Evolutionary conservation across 1,140 invertebrate genomes (phyloP).

Genomic region (Riptortus pedestris): DNA sequence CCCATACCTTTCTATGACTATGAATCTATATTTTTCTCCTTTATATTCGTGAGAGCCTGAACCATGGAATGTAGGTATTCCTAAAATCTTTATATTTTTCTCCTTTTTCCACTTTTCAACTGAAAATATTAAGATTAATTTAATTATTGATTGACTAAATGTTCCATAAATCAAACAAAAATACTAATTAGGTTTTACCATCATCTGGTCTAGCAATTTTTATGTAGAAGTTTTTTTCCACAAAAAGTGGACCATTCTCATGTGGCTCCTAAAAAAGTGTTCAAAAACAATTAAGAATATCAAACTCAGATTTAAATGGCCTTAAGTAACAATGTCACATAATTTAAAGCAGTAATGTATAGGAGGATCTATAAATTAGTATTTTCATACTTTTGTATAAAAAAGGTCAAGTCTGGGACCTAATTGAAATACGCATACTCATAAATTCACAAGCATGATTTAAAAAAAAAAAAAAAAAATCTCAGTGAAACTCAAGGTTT

Average conservation of each 20-base stretch:
- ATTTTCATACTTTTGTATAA: no score
- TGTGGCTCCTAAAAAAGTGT: slow-evolving; percentile 65
- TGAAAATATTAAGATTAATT: slow-evolving; percentile 38
- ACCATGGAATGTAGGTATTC: slow-evolving; percentile 75
- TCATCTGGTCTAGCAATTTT: slow-evolving; percentile 69
- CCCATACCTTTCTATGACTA: slow-evolving; percentile 87
- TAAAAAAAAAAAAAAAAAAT: no score
- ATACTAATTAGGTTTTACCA: slow-evolving; percentile 45
- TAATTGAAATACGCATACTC: no score
- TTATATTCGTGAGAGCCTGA: slow-evolving; percentile 71
- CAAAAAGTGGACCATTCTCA: slow-evolving; percentile 85
- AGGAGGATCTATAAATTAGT: no score
- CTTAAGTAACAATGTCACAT: no score
- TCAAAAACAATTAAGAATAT: no score
- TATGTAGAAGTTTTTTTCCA: slow-evolving; percentile 91
- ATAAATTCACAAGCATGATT: no score
- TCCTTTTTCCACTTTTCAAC: slow-evolving; percentile 65
- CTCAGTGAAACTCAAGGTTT: no score
- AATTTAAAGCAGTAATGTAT: no score
- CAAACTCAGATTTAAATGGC: no score
- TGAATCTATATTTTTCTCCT: slow-evolving; percentile 70
- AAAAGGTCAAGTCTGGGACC: no score
- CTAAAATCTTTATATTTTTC: slow-evolving; percentile 62
- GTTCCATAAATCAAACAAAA: neutral
- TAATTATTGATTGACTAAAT: neutral